Conservation (phyloP, 2,797 vertebrate species). For the Premnoplex brunnescens region DNA sequence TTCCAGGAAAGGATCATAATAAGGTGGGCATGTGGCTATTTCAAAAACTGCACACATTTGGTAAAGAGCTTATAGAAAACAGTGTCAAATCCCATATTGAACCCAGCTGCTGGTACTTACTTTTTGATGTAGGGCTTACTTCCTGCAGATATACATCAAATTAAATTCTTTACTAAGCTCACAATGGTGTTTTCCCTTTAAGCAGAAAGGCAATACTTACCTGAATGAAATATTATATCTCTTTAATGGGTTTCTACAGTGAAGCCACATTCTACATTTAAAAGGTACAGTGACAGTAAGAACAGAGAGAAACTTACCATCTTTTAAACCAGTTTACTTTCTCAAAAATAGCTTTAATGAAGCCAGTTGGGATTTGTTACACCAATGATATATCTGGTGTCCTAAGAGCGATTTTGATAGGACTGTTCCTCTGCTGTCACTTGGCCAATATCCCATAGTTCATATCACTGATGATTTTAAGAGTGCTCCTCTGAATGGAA, state of each 20-base stretch:
- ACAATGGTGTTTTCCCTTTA: conserved; percentile 68
- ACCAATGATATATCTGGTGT: not conserved
- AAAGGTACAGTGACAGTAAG: conserved; percentile 33
- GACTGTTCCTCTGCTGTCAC: not conserved
- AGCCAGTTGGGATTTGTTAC: conserved; percentile 21
- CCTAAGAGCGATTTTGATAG: not conserved
- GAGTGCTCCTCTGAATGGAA: not conserved
- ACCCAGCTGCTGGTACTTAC: conserved; percentile 79
- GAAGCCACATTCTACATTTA: conserved; percentile 58
- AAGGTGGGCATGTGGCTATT: conserved; percentile 76
- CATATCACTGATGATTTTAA: not conserved
- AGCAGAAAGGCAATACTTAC: conserved; percentile 77
- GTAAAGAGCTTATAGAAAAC: conserved; percentile 76
- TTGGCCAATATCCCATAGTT: not conserved
- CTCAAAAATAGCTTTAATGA: conserved; percentile 16
- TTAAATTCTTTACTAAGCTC: conserved; percentile 74
- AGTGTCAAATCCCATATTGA: conserved; percentile 78
- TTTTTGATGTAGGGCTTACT: conserved; percentile 74
- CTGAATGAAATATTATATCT: conserved; percentile 73
- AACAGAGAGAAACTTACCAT: conserved; percentile 14
- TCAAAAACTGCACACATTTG: conserved; percentile 78
- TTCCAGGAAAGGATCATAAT: conserved; percentile 79
- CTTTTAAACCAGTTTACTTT: conserved; percentile 44
- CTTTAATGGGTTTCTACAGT: conserved; percentile 68
- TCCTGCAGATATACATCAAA: conserved; percentile 76